Base-by-base conservation (phyloP, 2,888 invertebrate species). In the Chrysodeixis includens region DNA sequence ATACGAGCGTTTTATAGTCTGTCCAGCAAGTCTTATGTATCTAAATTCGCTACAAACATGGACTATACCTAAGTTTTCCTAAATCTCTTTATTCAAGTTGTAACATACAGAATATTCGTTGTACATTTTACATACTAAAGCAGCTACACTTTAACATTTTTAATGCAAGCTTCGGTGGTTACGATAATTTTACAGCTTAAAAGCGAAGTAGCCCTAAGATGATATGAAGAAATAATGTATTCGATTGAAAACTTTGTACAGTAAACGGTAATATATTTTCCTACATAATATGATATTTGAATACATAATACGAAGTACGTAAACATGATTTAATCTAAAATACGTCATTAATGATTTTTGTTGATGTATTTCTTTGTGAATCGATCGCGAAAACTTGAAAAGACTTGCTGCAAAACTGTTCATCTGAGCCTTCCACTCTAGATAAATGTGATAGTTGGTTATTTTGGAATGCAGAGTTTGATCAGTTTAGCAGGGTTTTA, bases 1-100 rank as follows among this genome's bases (percentile, higher is more conserved):
- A 69, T 60, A 56, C 67, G 66, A 67, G 67, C 70, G 52, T 70
- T 81, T 87, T 87, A 87, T 87, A 86, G 87, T 87, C 87, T 76
- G 83, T 76, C 76, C 87, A 87, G 87, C 87, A 87, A 84, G 70
- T 72, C 68, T 77, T 79, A 74, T 67, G 68, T 67, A 59, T n/a
- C 40, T 40, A 60, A 71, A 46, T 60, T 59, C 30, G 30, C 12
- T 54, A 72, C 68, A 76, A 59, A 76, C 40, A 49, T 22, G 22
- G 26, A 30, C 30, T 52, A 62, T 61, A 58, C 16, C 55, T n/a
- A n/a, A n/a, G 20, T 56, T 70, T 26, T 14, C 35, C 40, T 46
- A 10, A 56, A 22, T 64, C 54, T 20, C 10, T 26, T 10, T n/a
- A 32, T 26, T 52, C 61, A 70, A 0, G 1, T 51, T 51, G 49